These are phyloP conservation scores for Podargus strigoides DNA, from an alignment of 2,797 vertebrate species.

Conservation along the genomic window DNA sequence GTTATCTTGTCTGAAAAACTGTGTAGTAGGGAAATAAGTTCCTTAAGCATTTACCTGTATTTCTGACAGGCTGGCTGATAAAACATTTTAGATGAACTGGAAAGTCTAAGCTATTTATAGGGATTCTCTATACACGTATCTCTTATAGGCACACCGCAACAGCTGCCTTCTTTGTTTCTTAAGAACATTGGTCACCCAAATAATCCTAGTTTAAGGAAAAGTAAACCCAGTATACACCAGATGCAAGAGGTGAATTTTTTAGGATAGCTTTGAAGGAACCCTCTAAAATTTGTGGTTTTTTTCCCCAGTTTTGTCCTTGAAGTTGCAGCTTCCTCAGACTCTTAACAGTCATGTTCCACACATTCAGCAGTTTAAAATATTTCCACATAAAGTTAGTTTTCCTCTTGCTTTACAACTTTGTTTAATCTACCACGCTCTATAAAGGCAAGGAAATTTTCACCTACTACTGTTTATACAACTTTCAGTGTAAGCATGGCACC, in stretches of 20 bases:
- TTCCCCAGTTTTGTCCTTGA: neutral
- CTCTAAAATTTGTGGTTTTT: neutral
- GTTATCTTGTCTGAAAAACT: neutral
- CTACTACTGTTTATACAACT: neutral
- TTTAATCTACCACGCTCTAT: neutral
- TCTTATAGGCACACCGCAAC: neutral
- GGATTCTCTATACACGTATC: neutral
- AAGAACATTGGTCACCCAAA: neutral
- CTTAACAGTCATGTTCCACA: neutral
- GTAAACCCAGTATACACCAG: accelerated
- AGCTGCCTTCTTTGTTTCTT: neutral
- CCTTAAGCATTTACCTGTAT: neutral
- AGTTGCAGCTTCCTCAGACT: neutral
- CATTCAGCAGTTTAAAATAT: neutral
- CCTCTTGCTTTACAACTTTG: neutral
- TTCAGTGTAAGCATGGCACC: neutral
- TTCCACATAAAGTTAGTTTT: neutral
- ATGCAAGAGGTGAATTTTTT: neutral
- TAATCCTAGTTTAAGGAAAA: neutral
- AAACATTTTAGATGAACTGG: neutral
- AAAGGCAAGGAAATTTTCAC: neutral
- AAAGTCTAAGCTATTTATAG: neutral
- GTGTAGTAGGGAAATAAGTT: neutral
- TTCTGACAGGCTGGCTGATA: neutral
- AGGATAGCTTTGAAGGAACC: neutral